Evolutionary conservation across 2,797 vertebrate genomes (phyloP), one percentile per base, ranked within the genome.

Genomic region (Betta splendens): DNA sequence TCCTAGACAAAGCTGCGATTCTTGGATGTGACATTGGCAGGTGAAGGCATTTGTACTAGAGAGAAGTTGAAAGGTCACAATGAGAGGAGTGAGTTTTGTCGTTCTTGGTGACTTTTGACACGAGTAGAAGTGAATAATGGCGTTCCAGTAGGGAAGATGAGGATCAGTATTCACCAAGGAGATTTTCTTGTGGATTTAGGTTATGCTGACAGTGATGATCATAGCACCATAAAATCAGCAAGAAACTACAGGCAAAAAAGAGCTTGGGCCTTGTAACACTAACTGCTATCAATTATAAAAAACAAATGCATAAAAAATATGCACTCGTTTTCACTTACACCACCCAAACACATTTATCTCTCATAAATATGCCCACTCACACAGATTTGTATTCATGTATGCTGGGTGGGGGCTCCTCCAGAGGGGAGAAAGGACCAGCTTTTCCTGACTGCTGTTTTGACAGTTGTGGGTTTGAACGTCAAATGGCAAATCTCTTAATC

Each of bases 61-160:
- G 91, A 93, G 91, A 92, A 93, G 94, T 93, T 95, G 92, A 89
- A 88, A 94, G 93, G 93, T 94, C 92, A 67, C 25, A 45, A 72
- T 6, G 47, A 91, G 89, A 92, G 90, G 92, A 91, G 91, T 86
- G 87, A 85, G 88, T 89, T 91, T 88, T 91, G 91, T 55, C 89
- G 87, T 66, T 58, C 53, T 39, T 28, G 80, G 89, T 78, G 15
- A 91, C 92, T 92, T 89, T 91, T 88, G 81, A 88, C 87, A 89
- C 85, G 76, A 89, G 89, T 89, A 65, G 81, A 87, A 77, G 81
- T 64, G 26, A 82, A 87, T 93, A 94, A 92, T 93, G 94, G 93
- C 79, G 21, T 50, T 43, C 18, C 58, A 37, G 1, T 12, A n/a
- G 20, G 28, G 12, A 48, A 53, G 21, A 61, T 51, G 33, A 56